Base-by-base conservation (phyloP, 1,140 invertebrate genomes). In the Dendroctonus ponderosae region DNA sequence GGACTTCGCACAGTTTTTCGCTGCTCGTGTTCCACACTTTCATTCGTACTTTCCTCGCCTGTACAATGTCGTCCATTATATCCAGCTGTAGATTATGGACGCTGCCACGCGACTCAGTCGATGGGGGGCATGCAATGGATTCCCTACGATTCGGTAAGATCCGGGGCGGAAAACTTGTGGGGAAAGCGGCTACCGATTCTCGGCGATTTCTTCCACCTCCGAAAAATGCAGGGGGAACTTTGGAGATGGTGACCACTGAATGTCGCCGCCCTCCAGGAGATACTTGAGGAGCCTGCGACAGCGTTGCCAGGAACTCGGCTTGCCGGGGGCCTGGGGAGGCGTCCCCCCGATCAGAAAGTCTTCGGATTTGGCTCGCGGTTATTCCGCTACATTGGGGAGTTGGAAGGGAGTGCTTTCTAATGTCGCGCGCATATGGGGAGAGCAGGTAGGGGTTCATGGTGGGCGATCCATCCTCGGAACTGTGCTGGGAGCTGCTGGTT, bases 21-120 rank as follows among this genome's bases (percentile, higher is more conserved):
- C 84, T 87, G 54, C 88, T 87, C 3, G 89, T 91, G 52, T 89
- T 90, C 87, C 90, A 92, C 74, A 93, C 85, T 78, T 90, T 91
- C 82, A 92, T 86, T 49, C 87, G 82, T 0, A 89, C 91, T 82
- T 92, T 92, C 46, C 89, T 82, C 0, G 89, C 87, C 75, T 90
- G 89, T 15, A 92, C 86, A 43, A 93, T 92, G 73, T 92, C 89
- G 71, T 92, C 91, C 90, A 93, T 92, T 62, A 92, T 92, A 72
- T 93, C 91, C 61, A 92, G 79, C 72, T 92, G 89, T 14, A 92
- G 80, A 76, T 92, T 92, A 74, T 91, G 91, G 11, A 87, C 85
- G 74, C 89, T 91, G 43, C 91, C 91, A 12, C 84, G 83, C n/a
- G 85, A 80, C 7, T 82, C 80, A 43, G 86, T 85, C 26, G 86